A percentile compares a stretch with the other conserved stretches of the same genome.
Evolutionary conservation across 2,113 vertebrate genomes (phyloP).

Genomic region (Hystrix brachyura): DNA sequence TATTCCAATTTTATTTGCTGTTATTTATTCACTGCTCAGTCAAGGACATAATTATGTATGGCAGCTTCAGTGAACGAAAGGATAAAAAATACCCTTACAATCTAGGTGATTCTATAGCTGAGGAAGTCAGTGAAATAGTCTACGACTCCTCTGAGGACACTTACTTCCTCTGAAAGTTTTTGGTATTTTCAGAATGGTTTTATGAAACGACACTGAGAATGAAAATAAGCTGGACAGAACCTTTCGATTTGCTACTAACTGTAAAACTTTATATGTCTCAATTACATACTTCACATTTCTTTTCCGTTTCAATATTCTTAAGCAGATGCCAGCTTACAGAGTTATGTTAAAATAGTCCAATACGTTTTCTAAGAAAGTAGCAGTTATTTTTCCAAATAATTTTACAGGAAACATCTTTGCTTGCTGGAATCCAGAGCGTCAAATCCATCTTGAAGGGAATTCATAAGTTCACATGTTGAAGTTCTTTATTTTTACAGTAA

Average conservation of each 20-base stretch:
- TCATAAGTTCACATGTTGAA: neutral
- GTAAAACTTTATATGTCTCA: neutral
- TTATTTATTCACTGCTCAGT: neutral
- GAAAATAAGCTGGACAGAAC: neutral
- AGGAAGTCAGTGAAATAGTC: neutral
- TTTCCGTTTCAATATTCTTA: neutral
- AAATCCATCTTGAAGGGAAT: neutral
- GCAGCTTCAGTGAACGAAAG: neutral
- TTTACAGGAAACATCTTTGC: neutral
- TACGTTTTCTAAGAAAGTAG: neutral
- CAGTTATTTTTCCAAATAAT: neutral
- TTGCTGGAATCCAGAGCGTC: neutral
- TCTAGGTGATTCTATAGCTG: neutral
- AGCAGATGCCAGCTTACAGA: neutral
- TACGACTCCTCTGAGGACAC: neutral
- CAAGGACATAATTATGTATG: neutral
- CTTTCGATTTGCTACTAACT: neutral
- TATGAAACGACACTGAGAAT: neutral
- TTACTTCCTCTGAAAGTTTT: neutral
- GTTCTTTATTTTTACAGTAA: neutral
- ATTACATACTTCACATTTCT: neutral
- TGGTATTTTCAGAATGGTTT: neutral
- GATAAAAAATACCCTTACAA: neutral
- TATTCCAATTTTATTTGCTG: conserved; percentile 21
- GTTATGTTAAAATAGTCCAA: neutral